phyloP scores from a whole-genome alignment of 2,113 vertebrate species.

The Tylochromis polylepis region DNA sequence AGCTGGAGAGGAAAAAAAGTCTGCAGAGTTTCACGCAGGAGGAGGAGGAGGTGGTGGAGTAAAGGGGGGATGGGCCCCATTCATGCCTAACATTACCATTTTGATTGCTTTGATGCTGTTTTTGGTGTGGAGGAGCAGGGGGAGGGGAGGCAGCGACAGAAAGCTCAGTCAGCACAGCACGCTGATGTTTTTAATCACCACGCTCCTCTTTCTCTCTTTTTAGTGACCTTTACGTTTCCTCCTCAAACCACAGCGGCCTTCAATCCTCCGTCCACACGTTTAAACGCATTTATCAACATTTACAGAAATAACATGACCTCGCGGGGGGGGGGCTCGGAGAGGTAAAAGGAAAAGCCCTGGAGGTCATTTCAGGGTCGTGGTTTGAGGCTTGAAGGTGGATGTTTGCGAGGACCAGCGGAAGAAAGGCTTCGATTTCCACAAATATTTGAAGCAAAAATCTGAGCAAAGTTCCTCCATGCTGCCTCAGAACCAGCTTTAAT shows the following conservation, averaged over 20 bases:
- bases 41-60: slow-evolving; percentile 14
- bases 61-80: slow-evolving; percentile 84
- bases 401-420: neutral
- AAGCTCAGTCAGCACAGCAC: slow-evolving; percentile 82
- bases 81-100: slow-evolving; percentile 97
- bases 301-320: slow-evolving; percentile 1
- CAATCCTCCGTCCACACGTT: neutral
- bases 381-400: neutral
- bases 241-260: neutral
- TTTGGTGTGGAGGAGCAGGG: slow-evolving; percentile 86
- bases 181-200: slow-evolving; percentile 81
- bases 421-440: neutral
- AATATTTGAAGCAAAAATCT: neutral
- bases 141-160: slow-evolving; percentile 57
- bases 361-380: slow-evolving; percentile 47
- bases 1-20: slow-evolving; percentile 85
- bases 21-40: slow-evolving; percentile 85
- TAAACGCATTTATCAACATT: neutral
- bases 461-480: neutral
- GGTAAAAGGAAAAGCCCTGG: neutral
- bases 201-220: neutral
- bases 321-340: neutral
- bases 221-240: slow-evolving; percentile 41
- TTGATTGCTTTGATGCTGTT: slow-evolving; percentile 99
- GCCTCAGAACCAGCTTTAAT: neutral